Evolutionary conservation across 2,888 invertebrate genomes (phyloP).

Genomic region (Galerucella pusilla): DNA sequence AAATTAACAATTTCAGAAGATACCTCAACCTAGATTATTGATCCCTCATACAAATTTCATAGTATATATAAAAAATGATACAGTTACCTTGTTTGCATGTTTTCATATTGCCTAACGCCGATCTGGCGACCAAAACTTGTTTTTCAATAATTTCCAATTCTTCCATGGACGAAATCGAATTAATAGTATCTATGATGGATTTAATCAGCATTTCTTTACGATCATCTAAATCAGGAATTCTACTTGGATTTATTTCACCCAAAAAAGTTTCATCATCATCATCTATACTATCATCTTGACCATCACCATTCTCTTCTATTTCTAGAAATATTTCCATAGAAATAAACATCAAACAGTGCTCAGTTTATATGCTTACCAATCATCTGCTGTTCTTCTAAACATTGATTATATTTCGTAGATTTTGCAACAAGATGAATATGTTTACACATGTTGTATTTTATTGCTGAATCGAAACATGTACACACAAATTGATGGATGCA

Average conservation of each 20-base stretch:
- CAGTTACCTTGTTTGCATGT: background rate
- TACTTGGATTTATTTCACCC: conserved; percentile 11
- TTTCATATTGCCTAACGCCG: background rate
- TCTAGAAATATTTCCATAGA: background rate
- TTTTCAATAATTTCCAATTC: conserved; percentile 6
- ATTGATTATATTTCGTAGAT: background rate
- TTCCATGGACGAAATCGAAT: conserved; percentile 6
- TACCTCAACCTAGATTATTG: too few relatives aligned
- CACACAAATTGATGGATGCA: conserved; percentile 38
- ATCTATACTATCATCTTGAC: background rate
- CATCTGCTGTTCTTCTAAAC: background rate
- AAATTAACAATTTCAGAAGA: too few relatives aligned
- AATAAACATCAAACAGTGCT: too few relatives aligned
- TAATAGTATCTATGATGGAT: conserved; percentile 4
- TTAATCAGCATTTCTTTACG: conserved; percentile 14
- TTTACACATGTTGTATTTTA: conserved; percentile 41
- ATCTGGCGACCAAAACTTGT: background rate
- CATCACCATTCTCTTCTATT: conserved; percentile 1
- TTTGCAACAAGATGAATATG: conserved; percentile 39
- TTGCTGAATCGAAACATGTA: conserved; percentile 37
- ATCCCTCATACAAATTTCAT: too few relatives aligned
- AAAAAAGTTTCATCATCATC: conserved; percentile 5
- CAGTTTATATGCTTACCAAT: background rate
- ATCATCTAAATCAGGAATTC: conserved; percentile 7
- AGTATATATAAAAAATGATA: background rate